Evolutionary conservation across 2,888 invertebrate species (phyloP), one percentile per base, ranked within the genome.

Genomic region (Epiblema foenella): DNA sequence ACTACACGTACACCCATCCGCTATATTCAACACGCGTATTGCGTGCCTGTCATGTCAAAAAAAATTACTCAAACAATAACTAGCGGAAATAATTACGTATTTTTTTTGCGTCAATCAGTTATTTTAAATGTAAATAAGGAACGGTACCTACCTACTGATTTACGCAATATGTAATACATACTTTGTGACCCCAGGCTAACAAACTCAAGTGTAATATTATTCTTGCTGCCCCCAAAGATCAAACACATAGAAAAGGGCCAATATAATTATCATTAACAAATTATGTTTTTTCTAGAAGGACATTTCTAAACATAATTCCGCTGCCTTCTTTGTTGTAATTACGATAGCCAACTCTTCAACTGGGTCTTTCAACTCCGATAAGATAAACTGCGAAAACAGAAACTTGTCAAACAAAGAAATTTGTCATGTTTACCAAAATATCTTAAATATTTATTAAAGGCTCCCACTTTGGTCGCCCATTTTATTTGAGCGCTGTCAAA

Each of bases 71-170:
- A 15, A 24, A 17, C 51, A 63, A 52, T 9, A 20, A 39, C 39
- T n/a, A 15, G 24, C 15, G 12, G 7, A n/a, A n/a, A 46, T 46
- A 24, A 29, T 52, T 12, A 37, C 51, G n/a, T 17, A 37, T 37
- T 51, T n/a, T 39, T 37, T 2, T 51, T 64, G 37, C 64, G 64
- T 64, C 64, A 64, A 39, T 64, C 15, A 52, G 4, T 52, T 20
- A 20, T 64, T 39, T 54, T 39, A 63, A 64, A 64, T 64, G 64
- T 52, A 37, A 64, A 54, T 54, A 15, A 39, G 39, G 15, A 18
- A 18, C 49, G 18, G 39, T n/a, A 39, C 46, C n/a, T 52, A n/a
- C n/a, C 33, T 12, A 37, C 39, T 1, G n/a, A n/a, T 54, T 64
- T 20, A 54, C 64, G 64, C 39, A 54, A 64, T 24, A 11, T 20